These are phyloP conservation scores for Diadumene lineata DNA, from an alignment of 92 coral and sea anemone genomes.

Conservation along the genomic window DNA sequence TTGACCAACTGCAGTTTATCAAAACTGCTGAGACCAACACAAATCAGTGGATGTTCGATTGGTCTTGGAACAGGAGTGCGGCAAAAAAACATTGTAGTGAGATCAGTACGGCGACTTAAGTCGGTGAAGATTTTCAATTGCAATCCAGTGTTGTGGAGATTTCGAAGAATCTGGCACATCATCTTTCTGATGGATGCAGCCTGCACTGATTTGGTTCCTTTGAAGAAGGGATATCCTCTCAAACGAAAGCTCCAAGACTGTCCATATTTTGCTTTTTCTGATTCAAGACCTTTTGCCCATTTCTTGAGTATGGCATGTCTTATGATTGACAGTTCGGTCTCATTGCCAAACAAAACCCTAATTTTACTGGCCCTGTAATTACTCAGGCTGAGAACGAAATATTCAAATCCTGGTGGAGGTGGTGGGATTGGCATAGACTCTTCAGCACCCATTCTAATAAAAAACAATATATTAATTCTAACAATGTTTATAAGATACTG, in stretches of 20 bases:
- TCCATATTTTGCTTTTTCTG: constrained; percentile 20
- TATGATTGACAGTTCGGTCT: constrained; percentile 43
- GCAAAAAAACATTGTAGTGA: constrained; percentile 52
- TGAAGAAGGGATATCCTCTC: constrained; percentile 54
- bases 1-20: constrained; percentile 67
- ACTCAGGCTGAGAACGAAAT: constrained; percentile 45
- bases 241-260: constrained; percentile 42
- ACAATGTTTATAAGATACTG: not conserved
- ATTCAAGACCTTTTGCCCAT: constrained; percentile 50
- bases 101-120: constrained; percentile 45
- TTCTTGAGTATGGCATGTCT: constrained; percentile 55
- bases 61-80: constrained; percentile 31
- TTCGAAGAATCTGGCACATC: constrained; percentile 49
- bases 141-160: constrained; percentile 62
- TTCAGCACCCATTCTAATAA: constrained; percentile 25
- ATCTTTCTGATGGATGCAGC: constrained; percentile 45
- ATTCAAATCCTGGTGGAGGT: constrained; percentile 58
- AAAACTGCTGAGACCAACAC: constrained; percentile 57
- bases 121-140: constrained; percentile 37
- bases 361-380: constrained; percentile 23
- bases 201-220: constrained; percentile 5
- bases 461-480: not conserved
- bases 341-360: constrained; percentile 52
- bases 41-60: constrained; percentile 42
- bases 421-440: constrained; percentile 34